Percentiles rank a stretch among this genome's conserved stretches.
phyloP scores from a whole-genome alignment of 1,140 invertebrate species.

The Cydia splendana region DNA sequence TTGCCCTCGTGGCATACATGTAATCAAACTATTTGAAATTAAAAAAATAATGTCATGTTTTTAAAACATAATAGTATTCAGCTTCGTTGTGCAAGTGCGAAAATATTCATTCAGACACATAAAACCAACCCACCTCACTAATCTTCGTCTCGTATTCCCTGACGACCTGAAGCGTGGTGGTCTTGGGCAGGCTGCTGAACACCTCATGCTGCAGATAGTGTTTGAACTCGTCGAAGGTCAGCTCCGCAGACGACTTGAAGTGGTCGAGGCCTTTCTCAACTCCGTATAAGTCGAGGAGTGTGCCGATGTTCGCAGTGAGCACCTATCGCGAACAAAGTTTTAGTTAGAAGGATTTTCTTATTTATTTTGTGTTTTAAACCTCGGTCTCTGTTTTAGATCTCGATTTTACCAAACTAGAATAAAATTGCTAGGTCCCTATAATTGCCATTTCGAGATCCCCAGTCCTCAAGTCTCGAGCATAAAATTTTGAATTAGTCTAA shows the following conservation, averaged over 20 bases:
- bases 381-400: too few species aligned
- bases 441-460: too few species aligned
- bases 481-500: too few species aligned
- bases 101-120: not conserved
- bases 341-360: not conserved
- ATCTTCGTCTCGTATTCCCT: constrained; percentile 82
- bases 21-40: too few species aligned
- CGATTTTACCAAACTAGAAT: too few species aligned
- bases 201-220: constrained; percentile 88
- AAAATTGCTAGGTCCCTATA: too few species aligned
- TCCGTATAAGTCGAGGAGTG: constrained; percentile 85
- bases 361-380: too few species aligned
- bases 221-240: constrained; percentile 87
- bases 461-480: too few species aligned
- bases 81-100: too few species aligned
- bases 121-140: constrained; percentile 78
- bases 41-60: too few species aligned
- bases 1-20: too few species aligned
- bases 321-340: constrained; percentile 80
- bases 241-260: constrained; percentile 83
- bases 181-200: constrained; percentile 82
- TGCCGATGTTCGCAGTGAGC: constrained; percentile 86
- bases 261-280: constrained; percentile 89
- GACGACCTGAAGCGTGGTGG: constrained; percentile 78
- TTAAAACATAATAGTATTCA: too few species aligned